These are phyloP conservation scores for Pseudorectes ferrugineus DNA, from an alignment of 2,113 vertebrate genomes.

Conservation along the genomic window DNA sequence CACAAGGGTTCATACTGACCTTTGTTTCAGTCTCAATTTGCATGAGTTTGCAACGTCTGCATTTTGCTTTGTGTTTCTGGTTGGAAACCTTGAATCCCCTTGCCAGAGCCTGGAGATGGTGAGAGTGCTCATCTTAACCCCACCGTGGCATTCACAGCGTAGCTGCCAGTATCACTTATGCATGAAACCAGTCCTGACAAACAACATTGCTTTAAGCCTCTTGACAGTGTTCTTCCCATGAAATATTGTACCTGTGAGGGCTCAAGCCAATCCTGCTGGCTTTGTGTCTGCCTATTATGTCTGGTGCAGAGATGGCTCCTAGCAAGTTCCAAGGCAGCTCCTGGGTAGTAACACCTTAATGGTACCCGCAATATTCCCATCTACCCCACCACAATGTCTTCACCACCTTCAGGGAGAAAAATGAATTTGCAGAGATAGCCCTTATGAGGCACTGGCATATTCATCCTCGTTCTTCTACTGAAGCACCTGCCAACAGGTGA, in stretches of 20 bases:
- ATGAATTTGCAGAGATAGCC: neutral
- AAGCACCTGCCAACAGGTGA: neutral
- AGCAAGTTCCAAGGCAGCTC: neutral
- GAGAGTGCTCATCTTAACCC: neutral
- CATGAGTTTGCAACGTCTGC: slow-evolving; percentile 24
- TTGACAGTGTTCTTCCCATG: neutral
- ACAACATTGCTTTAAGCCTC: neutral
- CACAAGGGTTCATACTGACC: slow-evolving; percentile 33
- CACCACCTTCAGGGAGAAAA: neutral
- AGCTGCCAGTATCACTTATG: neutral
- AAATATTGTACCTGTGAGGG: neutral
- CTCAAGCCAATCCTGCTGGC: neutral
- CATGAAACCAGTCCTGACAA: neutral
- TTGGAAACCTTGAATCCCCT: slow-evolving; percentile 43
- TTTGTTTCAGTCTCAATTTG: slow-evolving; percentile 57
- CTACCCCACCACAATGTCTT: neutral
- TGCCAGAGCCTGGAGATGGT: neutral
- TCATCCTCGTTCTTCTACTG: neutral
- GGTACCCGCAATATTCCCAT: neutral
- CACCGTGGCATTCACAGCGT: fast-evolving
- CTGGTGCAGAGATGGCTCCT: neutral
- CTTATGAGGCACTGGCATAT: fast-evolving
- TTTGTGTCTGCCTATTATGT: neutral
- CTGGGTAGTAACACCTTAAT: neutral
- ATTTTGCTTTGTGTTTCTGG: slow-evolving; percentile 27